Base-by-base conservation (phyloP, 2,113 vertebrate genomes). In the Xiphorhynchus elegans region DNA sequence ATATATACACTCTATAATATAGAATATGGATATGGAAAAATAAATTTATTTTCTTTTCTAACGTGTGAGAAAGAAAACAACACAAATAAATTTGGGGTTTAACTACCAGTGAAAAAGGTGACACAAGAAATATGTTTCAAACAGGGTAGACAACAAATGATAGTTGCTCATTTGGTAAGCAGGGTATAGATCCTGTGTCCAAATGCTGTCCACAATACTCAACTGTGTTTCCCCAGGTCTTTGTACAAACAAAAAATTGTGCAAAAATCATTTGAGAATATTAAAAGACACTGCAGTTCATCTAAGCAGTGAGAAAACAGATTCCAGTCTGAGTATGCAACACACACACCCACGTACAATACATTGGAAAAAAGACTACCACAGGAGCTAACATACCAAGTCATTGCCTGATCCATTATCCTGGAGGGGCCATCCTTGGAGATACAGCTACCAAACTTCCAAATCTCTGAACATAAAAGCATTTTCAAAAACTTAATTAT, bases 351-450 rank as follows among this genome's bases (percentile, higher is more conserved):
- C 13, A 35, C 2, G 26, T 0, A 42, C 19, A 37, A 26, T n/a
- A 64, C 8, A 10, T 29, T 5, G 68, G 33, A 53, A 82, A 74
- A 76, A 91, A 49, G 35, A 64, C 0, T 66, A 7, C 58, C 29
- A 17, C 13, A 4, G 24, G 46, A 35, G n/a, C n/a, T 69, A 62
- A 76, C 10, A 29, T 2, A 62, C 15, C 28, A 18, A 79, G 72
- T 11, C 31, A 62, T 0, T 55, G 0, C 29, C 39, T 1, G 1
- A 37, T 42, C 29, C 3, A 1, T 17, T 76, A 58, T 17, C 31
- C 67, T n/a, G n/a, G 20, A 52, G 15, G 18, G 24, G 13, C 62
- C 58, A 56, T 13, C 67, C 56, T 4, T 37, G 37, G 44, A 78
- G 40, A 62, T 25, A 39, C 0, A 72, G 26, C 11, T 46, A 47